Evolutionary conservation across 2,888 invertebrate species (phyloP).

Genomic region (Escarpia spicata): DNA sequence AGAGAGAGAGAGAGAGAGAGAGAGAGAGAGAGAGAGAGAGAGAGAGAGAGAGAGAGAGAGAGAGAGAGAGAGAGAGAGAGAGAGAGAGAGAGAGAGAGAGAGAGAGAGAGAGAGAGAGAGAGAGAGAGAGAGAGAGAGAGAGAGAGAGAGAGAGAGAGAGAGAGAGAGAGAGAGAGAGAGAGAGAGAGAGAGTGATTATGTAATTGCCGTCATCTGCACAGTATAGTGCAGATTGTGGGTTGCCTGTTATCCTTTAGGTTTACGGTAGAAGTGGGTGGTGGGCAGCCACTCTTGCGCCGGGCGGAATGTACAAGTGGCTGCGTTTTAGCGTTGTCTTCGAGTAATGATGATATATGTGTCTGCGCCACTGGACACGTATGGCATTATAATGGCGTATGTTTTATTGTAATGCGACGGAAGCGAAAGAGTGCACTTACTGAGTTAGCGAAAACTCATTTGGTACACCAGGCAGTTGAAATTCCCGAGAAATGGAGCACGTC

Average conservation of each 20-base stretch:
- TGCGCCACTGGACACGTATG: neutral
- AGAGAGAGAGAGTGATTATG: too few species aligned
- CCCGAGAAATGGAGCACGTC: neutral
- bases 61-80: too few species aligned
- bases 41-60: neutral
- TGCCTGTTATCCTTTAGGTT: too few species aligned
- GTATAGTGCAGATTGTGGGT: too few species aligned
- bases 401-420: constrained; percentile 6
- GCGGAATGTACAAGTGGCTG: neutral
- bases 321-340: neutral
- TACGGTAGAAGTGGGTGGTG: neutral
- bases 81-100: too few species aligned
- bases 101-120: too few species aligned
- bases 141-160: too few species aligned
- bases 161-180: too few species aligned
- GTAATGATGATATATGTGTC: neutral
- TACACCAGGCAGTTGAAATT: too few species aligned
- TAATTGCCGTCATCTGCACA: too few species aligned
- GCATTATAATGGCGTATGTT: neutral
- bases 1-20: neutral
- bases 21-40: neutral
- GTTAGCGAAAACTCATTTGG: neutral
- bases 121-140: too few species aligned
- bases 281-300: neutral
- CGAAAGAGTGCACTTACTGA: neutral